Base-by-base conservation (phyloP, 2,888 invertebrate species). In the Monoplex corrugatus region DNA sequence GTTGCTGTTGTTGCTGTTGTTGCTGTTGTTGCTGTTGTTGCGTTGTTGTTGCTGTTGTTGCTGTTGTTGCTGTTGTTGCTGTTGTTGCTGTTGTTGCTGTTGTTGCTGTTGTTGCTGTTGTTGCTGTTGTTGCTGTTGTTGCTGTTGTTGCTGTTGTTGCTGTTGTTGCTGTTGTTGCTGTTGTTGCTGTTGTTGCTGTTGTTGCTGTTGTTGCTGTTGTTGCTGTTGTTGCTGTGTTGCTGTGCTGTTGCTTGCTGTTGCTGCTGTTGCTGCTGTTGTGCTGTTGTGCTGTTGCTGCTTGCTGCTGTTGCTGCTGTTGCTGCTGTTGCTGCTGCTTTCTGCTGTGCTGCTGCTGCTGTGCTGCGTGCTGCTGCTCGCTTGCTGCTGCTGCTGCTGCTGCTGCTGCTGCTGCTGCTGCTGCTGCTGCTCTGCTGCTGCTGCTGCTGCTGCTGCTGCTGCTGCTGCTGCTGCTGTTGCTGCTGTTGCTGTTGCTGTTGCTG, bases 11-110 rank as follows among this genome's bases (percentile, higher is more conserved):
- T 68, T 28, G 28, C n/a, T 68, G 63, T 6, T 68, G 0, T 68
- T 68, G 23, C 28, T 6, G 28, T 2, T 38, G 78, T 32, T 38
- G 78, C 78, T 32, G 35, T 78, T 23, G 78, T 38, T 1, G 13
- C 16, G 23, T 78, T 32, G 35, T 78, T 16, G 35, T 78, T 32
- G n/a, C n/a, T 78, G 78, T 13, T 89, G 40, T 72, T 89, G 44
- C 72, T 89, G 44, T 82, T 89, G 19, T 82, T 86, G 32, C 68
- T n/a, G n/a, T 50, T 23, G 16, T 78, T 78, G n/a, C n/a, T n/a
- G 78, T 38, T 78, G 16, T 38, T 2, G 78, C 72, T 85, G 43
- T 43, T 83, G 38, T 57, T 89, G 87, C 32, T 87, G 63, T 45
- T 68, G 86, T 32, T 6, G 68, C 72, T 88, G 40, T 87, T 89